phyloP scores from a whole-genome alignment of 2,113 vertebrate species.

The Hippotragus niger region DNA sequence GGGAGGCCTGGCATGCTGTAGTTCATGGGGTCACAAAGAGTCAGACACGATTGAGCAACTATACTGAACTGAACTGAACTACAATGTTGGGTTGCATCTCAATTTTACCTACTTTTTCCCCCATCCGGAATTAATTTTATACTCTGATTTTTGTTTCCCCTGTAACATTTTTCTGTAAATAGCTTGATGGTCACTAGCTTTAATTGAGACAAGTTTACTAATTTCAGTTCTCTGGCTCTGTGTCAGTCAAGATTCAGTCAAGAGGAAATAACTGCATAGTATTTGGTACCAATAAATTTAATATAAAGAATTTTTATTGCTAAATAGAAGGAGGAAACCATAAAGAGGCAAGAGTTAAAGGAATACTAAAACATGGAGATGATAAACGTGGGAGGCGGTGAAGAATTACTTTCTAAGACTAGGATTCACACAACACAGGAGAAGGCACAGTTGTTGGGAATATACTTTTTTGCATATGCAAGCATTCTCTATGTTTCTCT shows the following conservation, averaged over 20 bases:
- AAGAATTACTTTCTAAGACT: background rate
- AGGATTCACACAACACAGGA: background rate
- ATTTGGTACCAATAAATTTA: background rate
- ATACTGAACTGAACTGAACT: background rate
- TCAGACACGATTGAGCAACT: fast-evolving
- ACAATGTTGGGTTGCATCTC: background rate
- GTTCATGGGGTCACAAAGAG: background rate
- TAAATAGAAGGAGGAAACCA: background rate
- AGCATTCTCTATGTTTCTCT: background rate
- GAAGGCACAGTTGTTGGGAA: background rate
- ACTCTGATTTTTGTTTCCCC: background rate
- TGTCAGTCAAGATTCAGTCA: background rate
- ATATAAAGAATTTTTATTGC: background rate
- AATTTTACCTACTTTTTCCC: background rate
- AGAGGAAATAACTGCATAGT: background rate
- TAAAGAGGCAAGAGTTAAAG: background rate
- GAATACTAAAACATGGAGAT: background rate
- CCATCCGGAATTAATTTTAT: constrained; percentile 2
- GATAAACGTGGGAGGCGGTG: fast-evolving
- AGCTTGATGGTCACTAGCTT: background rate
- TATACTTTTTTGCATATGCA: background rate
- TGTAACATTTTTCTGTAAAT: background rate
- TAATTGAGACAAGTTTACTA: constrained; percentile 9
- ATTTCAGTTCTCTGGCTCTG: background rate
- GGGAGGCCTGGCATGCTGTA: fast-evolving